Percentiles rank a stretch among this genome's conserved stretches.
phyloP scores from a whole-genome alignment of 1,140 invertebrate genomes.

The Zaprionus taronus region DNA sequence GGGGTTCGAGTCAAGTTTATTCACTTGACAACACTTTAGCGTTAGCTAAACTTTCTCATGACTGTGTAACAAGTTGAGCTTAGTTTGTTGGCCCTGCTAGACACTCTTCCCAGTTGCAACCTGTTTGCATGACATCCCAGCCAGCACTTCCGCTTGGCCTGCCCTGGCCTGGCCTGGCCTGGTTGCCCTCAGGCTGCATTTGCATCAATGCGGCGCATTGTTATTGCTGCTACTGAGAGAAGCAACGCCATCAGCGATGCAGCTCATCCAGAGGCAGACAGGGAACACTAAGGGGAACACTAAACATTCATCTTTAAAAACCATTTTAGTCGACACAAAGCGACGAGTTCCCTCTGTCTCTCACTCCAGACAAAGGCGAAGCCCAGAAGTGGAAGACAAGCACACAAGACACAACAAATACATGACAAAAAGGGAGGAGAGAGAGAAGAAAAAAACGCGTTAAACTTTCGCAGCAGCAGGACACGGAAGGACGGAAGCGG shows the following conservation, averaged over 20 bases:
- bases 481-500: slow-evolving; percentile 7
- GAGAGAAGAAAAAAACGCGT: slow-evolving; percentile 34
- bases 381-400: slow-evolving; percentile 1
- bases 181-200: slow-evolving; percentile 17
- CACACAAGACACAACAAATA: slow-evolving; percentile 35
- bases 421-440: slow-evolving; percentile 24
- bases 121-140: slow-evolving; percentile 39
- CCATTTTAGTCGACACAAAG: slow-evolving; percentile 77
- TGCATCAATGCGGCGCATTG: slow-evolving; percentile 53
- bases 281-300: slow-evolving; percentile 56
- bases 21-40: slow-evolving; percentile 42
- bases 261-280: slow-evolving; percentile 45
- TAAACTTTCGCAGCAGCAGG: slow-evolving; percentile 39
- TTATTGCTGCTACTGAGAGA: slow-evolving; percentile 6
- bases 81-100: background rate
- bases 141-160: slow-evolving; percentile 35
- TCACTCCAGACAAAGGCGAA: slow-evolving; percentile 25
- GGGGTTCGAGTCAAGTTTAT: slow-evolving; percentile 32
- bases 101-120: slow-evolving; percentile 41
- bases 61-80: slow-evolving; percentile 43
- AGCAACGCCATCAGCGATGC: background rate
- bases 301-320: slow-evolving; percentile 79
- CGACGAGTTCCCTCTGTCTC: slow-evolving; percentile 53
- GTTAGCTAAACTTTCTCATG: slow-evolving; percentile 47
- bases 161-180: background rate